phyloP scores from a whole-genome alignment of 2,888 invertebrate species.

The Amphipyra berbera region DNA sequence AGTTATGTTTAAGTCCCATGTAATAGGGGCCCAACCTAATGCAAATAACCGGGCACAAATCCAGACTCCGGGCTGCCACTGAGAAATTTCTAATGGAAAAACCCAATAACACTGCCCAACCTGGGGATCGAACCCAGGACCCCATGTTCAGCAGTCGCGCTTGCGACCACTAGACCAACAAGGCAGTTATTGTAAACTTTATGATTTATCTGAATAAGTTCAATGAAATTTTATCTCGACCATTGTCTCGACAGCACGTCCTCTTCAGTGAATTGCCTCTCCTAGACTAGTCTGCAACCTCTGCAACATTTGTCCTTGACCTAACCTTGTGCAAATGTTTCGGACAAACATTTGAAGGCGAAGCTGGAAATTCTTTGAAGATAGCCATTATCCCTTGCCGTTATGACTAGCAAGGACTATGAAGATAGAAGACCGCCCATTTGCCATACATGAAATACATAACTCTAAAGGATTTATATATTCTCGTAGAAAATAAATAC shows the following conservation, averaged over 20 bases:
- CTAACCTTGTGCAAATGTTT: constrained; percentile 28
- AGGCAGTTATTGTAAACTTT: too few relatives aligned
- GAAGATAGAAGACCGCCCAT: constrained; percentile 1
- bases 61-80: too few relatives aligned
- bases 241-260: not conserved
- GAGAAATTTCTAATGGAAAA: too few relatives aligned
- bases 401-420: constrained; percentile 3
- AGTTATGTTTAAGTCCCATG: too few relatives aligned
- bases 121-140: too few relatives aligned
- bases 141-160: too few relatives aligned
- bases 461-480: not conserved
- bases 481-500: constrained; percentile 12
- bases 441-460: not conserved
- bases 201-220: too few relatives aligned
- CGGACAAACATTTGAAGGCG: constrained; percentile 20
- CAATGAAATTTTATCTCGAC: not conserved
- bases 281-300: constrained; percentile 9
- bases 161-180: too few relatives aligned
- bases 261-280: not conserved
- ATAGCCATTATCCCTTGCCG: constrained; percentile 15
- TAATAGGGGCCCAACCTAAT: too few relatives aligned
- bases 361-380: constrained; percentile 27
- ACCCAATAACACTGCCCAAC: too few relatives aligned
- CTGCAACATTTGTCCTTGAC: constrained; percentile 19
- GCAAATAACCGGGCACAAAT: too few relatives aligned